Evolutionary conservation across 1,140 invertebrate genomes (phyloP).

Genomic region (Atta colombica): DNA sequence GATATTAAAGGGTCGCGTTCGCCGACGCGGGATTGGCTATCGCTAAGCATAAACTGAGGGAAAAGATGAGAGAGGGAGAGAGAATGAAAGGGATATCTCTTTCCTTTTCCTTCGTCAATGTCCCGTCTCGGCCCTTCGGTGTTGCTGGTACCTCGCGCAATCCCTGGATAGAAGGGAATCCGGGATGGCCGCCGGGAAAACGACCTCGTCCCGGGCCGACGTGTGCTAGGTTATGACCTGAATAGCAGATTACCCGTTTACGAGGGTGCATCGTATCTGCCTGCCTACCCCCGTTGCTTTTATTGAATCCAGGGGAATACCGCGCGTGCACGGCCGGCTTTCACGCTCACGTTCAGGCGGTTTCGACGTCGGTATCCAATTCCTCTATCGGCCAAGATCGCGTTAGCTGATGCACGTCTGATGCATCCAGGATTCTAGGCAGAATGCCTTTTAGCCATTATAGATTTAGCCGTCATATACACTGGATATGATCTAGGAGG

Average conservation of each 20-base stretch:
- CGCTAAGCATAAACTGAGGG: conserved; percentile 8
- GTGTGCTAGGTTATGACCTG: conserved; percentile 79
- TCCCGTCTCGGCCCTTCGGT: conserved; percentile 25
- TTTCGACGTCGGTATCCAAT: conserved; percentile 35
- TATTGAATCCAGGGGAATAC: conserved; percentile 74
- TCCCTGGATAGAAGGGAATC: conserved; percentile 75
- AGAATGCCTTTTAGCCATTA: conserved; percentile 36
- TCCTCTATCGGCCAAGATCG: background rate
- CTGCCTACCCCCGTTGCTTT: conserved; percentile 61
- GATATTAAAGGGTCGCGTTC: conserved; percentile 30
- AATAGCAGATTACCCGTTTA: conserved; percentile 83
- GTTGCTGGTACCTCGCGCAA: conserved; percentile 67
- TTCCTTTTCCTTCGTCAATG: conserved; percentile 7
- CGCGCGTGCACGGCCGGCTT: conserved; percentile 55
- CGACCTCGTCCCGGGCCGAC: conserved; percentile 71
- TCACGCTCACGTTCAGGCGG: background rate
- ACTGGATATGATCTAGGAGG: background rate
- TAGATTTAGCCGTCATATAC: background rate
- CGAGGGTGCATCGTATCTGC: conserved; percentile 62
- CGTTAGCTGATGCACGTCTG: conserved; percentile 6
- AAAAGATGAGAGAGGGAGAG: too few species aligned
- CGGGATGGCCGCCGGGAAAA: conserved; percentile 78
- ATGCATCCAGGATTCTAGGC: conserved; percentile 6
- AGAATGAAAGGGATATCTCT: background rate
- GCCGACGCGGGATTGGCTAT: conserved; percentile 8